A percentile compares a stretch with the other conserved stretches of the same genome.
Evolutionary conservation across 2,888 invertebrate genomes (phyloP).

Genomic region (Lucinisca nassula): DNA sequence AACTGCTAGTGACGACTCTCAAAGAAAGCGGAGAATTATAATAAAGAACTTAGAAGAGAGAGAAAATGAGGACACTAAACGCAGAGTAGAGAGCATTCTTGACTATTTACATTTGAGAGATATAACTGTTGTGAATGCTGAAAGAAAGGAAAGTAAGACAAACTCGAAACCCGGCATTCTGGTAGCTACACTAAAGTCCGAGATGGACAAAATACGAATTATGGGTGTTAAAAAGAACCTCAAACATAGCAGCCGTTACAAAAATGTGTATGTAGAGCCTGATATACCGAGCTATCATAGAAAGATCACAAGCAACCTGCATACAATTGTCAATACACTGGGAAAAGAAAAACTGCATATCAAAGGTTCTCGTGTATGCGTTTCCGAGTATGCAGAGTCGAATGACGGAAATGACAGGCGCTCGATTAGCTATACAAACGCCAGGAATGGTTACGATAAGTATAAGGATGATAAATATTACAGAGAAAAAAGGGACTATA

Average conservation of each 20-base stretch:
- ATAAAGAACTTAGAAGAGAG: neutral
- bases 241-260: neutral
- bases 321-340: too few species aligned
- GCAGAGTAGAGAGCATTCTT: neutral
- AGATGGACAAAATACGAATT: neutral
- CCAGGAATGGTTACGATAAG: neutral
- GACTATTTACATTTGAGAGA: neutral
- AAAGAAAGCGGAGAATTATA: neutral
- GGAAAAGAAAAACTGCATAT: too few species aligned
- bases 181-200: neutral
- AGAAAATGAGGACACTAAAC: neutral
- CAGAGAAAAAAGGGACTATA: neutral
- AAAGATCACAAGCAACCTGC: too few species aligned
- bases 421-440: too few species aligned
- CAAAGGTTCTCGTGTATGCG: too few species aligned
- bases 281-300: too few species aligned
- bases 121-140: neutral
- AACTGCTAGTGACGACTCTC: neutral
- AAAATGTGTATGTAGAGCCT: neutral
- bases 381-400: too few species aligned
- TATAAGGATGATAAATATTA: neutral
- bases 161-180: neutral
- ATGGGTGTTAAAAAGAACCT: neutral
- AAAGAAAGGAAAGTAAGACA: neutral
- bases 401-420: too few species aligned